These are phyloP conservation scores for Heliconius ismenius DNA, from an alignment of 2,888 invertebrate genomes.

Conservation along the genomic window DNA sequence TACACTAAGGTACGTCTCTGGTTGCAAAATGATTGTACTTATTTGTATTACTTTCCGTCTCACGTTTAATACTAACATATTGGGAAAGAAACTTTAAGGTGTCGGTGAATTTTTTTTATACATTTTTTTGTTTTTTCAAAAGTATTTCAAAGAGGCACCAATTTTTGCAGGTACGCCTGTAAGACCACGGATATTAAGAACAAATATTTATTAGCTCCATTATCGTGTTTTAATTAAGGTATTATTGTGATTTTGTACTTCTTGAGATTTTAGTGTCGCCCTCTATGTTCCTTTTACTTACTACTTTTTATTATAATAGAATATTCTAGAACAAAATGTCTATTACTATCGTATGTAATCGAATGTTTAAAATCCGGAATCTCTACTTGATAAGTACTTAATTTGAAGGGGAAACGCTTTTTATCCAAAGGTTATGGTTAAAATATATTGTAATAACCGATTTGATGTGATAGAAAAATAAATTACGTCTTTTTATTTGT, in stretches of 20 bases:
- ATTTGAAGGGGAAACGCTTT: constrained; percentile 62
- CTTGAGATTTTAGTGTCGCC: constrained; percentile 63
- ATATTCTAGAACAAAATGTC: constrained; percentile 16
- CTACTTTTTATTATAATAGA: constrained; percentile 39
- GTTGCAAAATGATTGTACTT: constrained; percentile 29
- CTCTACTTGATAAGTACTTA: constrained; percentile 80
- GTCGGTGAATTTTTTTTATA: constrained; percentile 47
- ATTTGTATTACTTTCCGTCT: background rate
- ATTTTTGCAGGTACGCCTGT: constrained; percentile 77
- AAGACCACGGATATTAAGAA: constrained; percentile 69
- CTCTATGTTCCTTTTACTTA: constrained; percentile 65
- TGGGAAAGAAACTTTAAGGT: constrained; percentile 51
- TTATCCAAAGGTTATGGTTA: constrained; percentile 68
- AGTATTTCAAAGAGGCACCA: constrained; percentile 44
- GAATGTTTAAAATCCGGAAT: constrained; percentile 56
- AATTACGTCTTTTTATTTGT: constrained; percentile 72
- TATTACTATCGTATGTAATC: constrained; percentile 35
- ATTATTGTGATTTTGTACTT: constrained; percentile 50
- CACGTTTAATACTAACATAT: constrained; percentile 54
- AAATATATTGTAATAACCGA: constrained; percentile 57
- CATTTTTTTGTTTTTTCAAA: constrained; percentile 28
- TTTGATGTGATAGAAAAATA: constrained; percentile 69
- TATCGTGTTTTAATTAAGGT: constrained; percentile 49
- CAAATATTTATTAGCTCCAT: constrained; percentile 50
- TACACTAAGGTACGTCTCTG: constrained; percentile 33